phyloP scores from a whole-genome alignment of 2,797 vertebrate genomes.

The Oceanodroma leucorhoa region DNA sequence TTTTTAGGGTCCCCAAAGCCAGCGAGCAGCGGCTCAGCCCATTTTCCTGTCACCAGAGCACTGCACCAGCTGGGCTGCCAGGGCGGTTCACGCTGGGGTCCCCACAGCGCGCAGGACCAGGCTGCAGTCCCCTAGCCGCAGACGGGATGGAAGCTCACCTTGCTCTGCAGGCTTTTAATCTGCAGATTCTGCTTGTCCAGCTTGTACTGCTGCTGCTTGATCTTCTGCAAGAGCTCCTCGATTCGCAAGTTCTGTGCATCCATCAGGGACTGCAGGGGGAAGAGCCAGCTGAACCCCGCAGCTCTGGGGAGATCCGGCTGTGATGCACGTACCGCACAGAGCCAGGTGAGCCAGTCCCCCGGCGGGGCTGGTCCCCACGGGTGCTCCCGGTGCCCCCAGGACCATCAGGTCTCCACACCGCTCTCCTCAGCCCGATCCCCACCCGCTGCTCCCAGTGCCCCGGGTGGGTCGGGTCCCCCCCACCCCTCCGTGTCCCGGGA shows the following conservation, averaged over 20 bases:
- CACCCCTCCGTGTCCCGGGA: too few relatives aligned
- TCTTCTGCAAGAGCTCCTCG: conserved; percentile 87
- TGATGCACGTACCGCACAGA: rapidly evolving
- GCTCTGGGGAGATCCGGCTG: rapidly evolving
- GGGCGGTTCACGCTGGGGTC: rapidly evolving
- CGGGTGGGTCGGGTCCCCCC: neutral
- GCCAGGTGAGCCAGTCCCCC: neutral
- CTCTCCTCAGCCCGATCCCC: neutral
- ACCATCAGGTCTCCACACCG: neutral
- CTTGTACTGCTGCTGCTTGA: conserved; percentile 90
- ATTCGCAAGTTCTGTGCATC: conserved; percentile 87
- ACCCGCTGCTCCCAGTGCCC: neutral
- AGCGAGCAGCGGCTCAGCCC: neutral
- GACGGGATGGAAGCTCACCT: conserved; percentile 70
- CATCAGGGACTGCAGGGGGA: conserved; percentile 79
- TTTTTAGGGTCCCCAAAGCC: neutral
- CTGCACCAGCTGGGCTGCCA: neutral
- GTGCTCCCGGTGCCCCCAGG: neutral
- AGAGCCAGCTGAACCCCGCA: neutral
- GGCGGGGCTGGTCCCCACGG: neutral
- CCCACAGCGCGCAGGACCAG: rapidly evolving
- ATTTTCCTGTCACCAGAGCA: neutral
- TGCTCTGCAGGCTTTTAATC: conserved; percentile 88
- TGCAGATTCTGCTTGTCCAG: conserved; percentile 92
- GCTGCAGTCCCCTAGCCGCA: rapidly evolving